Conservation (phyloP, 2,888 invertebrate species). For the Pristionchus japonicus region DNA sequence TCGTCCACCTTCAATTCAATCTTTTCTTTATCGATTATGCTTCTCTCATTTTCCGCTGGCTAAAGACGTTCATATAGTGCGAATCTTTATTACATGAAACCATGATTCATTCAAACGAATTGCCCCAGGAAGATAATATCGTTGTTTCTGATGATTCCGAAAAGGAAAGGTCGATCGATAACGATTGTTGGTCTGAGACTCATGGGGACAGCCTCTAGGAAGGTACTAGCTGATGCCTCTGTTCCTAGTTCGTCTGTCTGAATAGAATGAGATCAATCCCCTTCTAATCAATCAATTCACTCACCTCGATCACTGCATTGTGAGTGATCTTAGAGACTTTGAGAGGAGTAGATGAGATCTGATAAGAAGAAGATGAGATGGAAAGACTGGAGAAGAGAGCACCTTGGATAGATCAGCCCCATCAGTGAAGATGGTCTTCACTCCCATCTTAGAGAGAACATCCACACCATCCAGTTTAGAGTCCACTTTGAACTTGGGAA, state of each 20-base stretch:
- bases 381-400: neutral
- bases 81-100: too few species aligned
- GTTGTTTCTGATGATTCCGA: neutral
- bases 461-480: neutral
- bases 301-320: neutral
- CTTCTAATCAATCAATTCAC: neutral
- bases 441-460: neutral
- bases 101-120: neutral
- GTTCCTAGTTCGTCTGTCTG: neutral
- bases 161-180: neutral
- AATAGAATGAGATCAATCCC: neutral
- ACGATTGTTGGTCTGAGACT: neutral
- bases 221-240: neutral
- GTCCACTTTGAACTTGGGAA: neutral
- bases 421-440: neutral
- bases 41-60: too few species aligned
- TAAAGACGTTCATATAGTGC: too few species aligned
- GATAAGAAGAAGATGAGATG: neutral
- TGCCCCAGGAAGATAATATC: neutral
- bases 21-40: too few species aligned
- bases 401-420: neutral
- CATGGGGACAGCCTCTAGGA: neutral
- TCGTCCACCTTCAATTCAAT: constrained; percentile 43
- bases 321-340: neutral
- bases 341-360: neutral